Evolutionary conservation across 2,888 invertebrate species (phyloP).

Genomic region (Sphaeridia pumilis): DNA sequence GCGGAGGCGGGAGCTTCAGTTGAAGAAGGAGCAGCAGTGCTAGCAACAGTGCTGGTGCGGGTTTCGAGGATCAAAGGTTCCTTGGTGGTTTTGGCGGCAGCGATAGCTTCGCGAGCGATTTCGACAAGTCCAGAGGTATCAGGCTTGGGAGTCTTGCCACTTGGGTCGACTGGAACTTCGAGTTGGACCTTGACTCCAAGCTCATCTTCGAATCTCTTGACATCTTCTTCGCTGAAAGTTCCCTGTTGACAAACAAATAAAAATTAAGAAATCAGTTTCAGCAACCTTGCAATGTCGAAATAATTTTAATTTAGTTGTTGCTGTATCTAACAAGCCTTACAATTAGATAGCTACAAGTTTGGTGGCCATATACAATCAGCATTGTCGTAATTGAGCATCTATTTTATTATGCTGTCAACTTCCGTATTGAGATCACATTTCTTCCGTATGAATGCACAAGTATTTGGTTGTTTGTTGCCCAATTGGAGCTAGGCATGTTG

Average conservation of each 20-base stretch:
- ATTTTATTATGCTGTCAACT: no score
- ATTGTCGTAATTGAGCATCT: no score
- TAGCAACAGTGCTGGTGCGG: background rate
- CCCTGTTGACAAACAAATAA: conserved; percentile 18
- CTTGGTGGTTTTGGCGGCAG: conserved; percentile 10
- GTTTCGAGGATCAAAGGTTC: conserved; percentile 14
- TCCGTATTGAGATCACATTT: no score
- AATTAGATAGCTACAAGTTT: no score
- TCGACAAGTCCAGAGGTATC: conserved; percentile 15
- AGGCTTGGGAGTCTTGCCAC: conserved; percentile 12
- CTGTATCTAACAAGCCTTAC: no score
- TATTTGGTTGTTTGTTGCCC: no score
- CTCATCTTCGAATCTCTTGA: conserved; percentile 16
- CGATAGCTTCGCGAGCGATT: conserved; percentile 17
- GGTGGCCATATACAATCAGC: no score
- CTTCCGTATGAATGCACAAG: no score
- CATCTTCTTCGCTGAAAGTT: conserved; percentile 17
- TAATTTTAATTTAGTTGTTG: no score
- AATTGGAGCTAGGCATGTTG: no score
- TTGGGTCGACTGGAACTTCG: conserved; percentile 4
- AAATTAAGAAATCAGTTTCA: no score
- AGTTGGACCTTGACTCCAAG: conserved; percentile 16
- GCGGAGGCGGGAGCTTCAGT: background rate
- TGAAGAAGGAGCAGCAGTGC: background rate
- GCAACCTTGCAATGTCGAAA: background rate